Evolutionary conservation across 2,113 vertebrate species (phyloP), one percentile per base, ranked within the genome.

Genomic region (Peromyscus polionotus): DNA sequence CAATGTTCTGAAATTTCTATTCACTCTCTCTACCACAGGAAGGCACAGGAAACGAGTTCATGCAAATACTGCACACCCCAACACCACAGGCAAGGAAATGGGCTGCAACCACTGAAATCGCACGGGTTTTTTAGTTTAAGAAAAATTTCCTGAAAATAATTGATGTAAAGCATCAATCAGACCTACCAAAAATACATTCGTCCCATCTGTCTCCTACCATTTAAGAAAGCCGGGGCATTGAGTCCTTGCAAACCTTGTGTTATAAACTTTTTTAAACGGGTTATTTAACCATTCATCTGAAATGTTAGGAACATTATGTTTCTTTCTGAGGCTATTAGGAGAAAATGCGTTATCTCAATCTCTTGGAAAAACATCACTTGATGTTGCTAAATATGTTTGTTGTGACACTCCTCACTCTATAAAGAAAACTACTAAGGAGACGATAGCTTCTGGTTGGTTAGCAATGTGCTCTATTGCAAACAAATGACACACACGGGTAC

Each of bases 21-120:
- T 83, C 45, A 45, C 22, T 90, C 67, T 70, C 83, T 92, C 90
- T 92, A 70, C 39, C 48, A 67, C 72, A 96, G 86, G n/a, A 67
- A 90, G 28, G 39, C 59, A 89, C 91, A 97, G 95, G 95, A 98
- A 97, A 77, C 79, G 57, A 88, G 92, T 92, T 33, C 42, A 26
- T 20, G 2, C 14, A 28, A 57, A 84, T 12, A 51, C 54, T 42
- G 65, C 7, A 7, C 36, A 70, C 39, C 51, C 39, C 72, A 42
- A 94, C 97, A 94, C 90, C 95, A 95, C 95, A 91, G 3, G 54
- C 67, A 61, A 86, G 67, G 93, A 48, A 84, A 67, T 54, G 28
- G 16, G 31, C 51, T 57, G 36, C 33, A 16, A 90, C 70, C 57
- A 51, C 6, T 13, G 7, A 88, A 39, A 22, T 5, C 75, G 3